Percentiles rank a stretch among this genome's conserved stretches.
phyloP scores from a whole-genome alignment of 2,113 vertebrate genomes.

The Hystrix cristata region DNA sequence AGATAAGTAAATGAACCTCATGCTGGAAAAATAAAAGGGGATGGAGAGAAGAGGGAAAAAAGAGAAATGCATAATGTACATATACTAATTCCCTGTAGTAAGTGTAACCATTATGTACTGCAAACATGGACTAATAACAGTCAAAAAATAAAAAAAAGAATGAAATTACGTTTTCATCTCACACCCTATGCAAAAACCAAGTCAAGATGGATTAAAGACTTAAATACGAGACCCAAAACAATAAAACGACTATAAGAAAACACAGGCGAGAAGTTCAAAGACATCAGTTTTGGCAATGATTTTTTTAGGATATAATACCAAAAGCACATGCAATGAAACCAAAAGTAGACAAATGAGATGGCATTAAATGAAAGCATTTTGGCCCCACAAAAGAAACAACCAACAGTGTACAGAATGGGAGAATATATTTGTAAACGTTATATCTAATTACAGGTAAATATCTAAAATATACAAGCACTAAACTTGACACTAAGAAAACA shows the following conservation, averaged over 20 bases:
- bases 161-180: not conserved
- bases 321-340: not conserved
- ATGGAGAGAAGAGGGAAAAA: not conserved
- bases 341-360: not conserved
- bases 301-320: not conserved
- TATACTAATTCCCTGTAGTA: not conserved
- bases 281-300: not conserved
- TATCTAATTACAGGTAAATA: too few relatives aligned
- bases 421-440: not conserved
- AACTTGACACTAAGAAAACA: not conserved
- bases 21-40: not conserved
- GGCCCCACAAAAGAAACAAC: not conserved
- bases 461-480: not conserved
- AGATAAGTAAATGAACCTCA: not conserved
- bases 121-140: not conserved
- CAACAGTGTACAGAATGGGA: not conserved
- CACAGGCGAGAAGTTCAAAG: not conserved
- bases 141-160: not conserved
- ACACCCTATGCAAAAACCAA: not conserved
- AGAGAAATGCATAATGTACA: not conserved
- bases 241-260: not conserved
- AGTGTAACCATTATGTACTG: not conserved
- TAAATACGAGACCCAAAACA: not conserved
- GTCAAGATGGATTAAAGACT: not conserved
- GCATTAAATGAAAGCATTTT: not conserved